Evolutionary conservation across 1,140 invertebrate genomes (phyloP).

Genomic region (Calycopis cecrops): DNA sequence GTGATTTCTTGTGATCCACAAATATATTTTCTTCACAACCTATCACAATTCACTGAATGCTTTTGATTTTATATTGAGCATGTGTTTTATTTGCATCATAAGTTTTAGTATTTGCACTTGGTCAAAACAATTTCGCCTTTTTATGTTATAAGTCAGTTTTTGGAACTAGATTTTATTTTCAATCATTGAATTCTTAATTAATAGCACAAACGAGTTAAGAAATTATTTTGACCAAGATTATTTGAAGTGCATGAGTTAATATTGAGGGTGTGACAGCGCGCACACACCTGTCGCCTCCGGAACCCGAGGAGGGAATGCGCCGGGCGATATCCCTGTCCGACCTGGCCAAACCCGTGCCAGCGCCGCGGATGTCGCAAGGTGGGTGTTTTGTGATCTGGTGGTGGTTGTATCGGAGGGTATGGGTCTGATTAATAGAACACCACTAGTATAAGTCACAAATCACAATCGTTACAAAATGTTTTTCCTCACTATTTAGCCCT

Average conservation of each 20-base stretch:
- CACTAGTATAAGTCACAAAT: background rate
- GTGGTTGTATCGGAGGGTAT: conserved; percentile 17
- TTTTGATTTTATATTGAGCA: conserved; percentile 23
- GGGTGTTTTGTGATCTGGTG: conserved; percentile 26
- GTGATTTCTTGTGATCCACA: conserved; percentile 42
- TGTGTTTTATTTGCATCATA: conserved; percentile 22
- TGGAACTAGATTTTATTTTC: background rate
- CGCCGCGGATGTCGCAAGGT: conserved; percentile 69
- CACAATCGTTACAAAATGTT: no score
- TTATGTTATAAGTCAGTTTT: background rate
- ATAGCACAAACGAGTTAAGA: background rate
- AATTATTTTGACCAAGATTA: conserved; percentile 14
- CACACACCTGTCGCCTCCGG: conserved; percentile 44
- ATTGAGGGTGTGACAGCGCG: conserved; percentile 36
- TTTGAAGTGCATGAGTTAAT: conserved; percentile 26
- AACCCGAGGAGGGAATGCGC: conserved; percentile 62
- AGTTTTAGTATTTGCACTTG: conserved; percentile 14
- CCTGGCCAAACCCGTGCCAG: conserved; percentile 71
- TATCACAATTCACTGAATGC: conserved; percentile 31
- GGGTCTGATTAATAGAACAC: conserved; percentile 5
- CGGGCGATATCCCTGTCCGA: conserved; percentile 69
- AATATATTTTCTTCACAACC: conserved; percentile 30
- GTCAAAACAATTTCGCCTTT: conserved; percentile 15
- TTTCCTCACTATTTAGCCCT: no score
- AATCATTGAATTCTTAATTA: background rate